A percentile compares a stretch with the other conserved stretches of the same genome.
phyloP scores from a whole-genome alignment of 2,888 invertebrate genomes.

The Toxonevra muliebris region DNA sequence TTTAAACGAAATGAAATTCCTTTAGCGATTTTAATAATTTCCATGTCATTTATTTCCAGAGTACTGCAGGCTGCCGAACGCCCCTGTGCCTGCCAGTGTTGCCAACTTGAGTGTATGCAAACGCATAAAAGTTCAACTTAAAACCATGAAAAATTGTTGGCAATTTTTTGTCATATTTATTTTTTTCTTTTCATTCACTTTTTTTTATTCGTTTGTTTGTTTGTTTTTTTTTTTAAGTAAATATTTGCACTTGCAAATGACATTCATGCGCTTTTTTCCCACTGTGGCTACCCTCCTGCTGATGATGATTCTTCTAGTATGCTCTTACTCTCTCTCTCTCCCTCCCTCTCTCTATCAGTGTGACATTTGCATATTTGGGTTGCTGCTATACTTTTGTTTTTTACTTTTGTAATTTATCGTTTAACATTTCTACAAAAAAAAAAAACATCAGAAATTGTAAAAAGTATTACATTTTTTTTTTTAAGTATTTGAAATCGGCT shows the following conservation, averaged over 20 bases:
- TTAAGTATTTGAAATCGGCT: slow-evolving; percentile 30
- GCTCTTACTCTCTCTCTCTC: not conserved
- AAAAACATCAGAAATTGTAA: too few species aligned
- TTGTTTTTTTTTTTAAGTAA: not conserved
- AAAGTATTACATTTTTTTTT: not conserved
- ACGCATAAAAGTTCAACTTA: slow-evolving; percentile 3
- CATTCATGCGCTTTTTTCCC: slow-evolving; percentile 3
- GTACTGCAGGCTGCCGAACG: not conserved
- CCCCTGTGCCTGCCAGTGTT: not conserved
- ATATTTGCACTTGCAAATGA: slow-evolving; percentile 13
- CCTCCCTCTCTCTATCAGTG: not conserved
- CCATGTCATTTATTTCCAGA: not conserved
- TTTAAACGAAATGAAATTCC: not conserved
- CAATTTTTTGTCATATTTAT: not conserved
- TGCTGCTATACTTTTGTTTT: slow-evolving; percentile 21
- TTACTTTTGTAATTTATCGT: slow-evolving; percentile 18
- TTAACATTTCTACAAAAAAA: not conserved
- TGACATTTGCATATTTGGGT: not conserved
- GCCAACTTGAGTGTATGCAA: too few species aligned
- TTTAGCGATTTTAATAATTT: slow-evolving; percentile 1
- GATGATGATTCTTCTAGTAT: not conserved
- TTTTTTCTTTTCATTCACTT: not conserved
- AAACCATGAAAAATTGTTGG: slow-evolving; percentile 9
- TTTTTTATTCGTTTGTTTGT: not conserved
- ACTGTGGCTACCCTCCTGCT: not conserved